These are phyloP conservation scores for Danionella cerebrum DNA, from an alignment of 2,113 vertebrate species.

Conservation along the genomic window DNA sequence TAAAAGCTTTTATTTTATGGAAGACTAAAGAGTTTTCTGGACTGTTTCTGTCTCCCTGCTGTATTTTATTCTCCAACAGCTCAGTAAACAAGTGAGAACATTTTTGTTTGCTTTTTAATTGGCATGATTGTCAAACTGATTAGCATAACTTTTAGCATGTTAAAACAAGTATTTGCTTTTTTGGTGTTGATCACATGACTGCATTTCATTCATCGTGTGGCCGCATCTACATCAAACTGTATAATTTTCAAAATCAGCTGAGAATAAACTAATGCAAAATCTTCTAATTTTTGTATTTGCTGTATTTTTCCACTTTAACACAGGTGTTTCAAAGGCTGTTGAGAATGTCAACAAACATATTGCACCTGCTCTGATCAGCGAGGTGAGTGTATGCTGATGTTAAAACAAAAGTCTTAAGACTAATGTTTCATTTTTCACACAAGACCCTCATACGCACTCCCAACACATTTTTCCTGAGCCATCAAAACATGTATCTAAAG, in stretches of 20 bases:
- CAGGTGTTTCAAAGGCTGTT: constrained; percentile 94
- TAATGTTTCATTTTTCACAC: too few relatives aligned
- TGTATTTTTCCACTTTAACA: constrained; percentile 66
- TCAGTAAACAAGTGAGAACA: background rate
- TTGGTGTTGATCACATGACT: background rate
- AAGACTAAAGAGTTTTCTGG: background rate
- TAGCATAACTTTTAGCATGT: background rate
- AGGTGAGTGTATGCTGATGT: constrained; percentile 65
- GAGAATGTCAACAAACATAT: constrained; percentile 89
- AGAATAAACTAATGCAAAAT: background rate
- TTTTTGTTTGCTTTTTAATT: background rate
- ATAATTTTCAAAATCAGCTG: background rate
- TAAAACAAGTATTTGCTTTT: too few relatives aligned
- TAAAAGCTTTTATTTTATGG: background rate
- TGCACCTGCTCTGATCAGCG: constrained; percentile 82
- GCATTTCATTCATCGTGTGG: background rate
- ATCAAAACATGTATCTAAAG: too few relatives aligned
- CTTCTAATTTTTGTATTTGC: background rate
- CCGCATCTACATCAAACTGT: background rate
- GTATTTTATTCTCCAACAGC: constrained; percentile 50
- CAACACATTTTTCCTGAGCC: too few relatives aligned
- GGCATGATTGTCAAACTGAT: background rate
- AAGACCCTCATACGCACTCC: too few relatives aligned
- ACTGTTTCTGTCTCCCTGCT: background rate
- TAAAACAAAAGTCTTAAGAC: too few relatives aligned